Evolutionary conservation across 2,888 invertebrate species (phyloP), one percentile per base, ranked within the genome.

Genomic region (Protodeltote pygarga): DNA sequence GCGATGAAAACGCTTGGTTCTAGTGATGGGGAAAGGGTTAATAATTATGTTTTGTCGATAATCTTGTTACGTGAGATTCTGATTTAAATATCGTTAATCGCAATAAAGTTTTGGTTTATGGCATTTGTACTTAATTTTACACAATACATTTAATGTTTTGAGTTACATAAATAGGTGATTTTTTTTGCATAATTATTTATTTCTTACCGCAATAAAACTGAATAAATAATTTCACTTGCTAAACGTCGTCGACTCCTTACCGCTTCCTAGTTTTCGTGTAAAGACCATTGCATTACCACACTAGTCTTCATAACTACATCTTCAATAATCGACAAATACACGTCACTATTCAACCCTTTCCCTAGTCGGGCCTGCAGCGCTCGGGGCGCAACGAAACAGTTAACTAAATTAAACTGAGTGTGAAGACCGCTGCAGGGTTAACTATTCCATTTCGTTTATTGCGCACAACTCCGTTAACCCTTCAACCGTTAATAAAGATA

Each of bases 341-440:
- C 84, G 73, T 80, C 88, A 75, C 85, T 78, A 78, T 40, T 68
- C 73, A 90, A 90, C 91, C 92, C 91, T 90, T 90, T 81, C 85
- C 77, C 79, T 68, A 65, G 65, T 60, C 49, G 71, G 75, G 74
- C 47, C 75, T 85, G 88, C 88, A 85, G 68, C 55, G 85, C 87
- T 71, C 82, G 77, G 81, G 84, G 88, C 85, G 85, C 87, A 84
- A 75, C 86, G 82, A 78, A 85, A 89, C 89, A 84, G 89, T 91
- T 91, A 92, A 91, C 91, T 89, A 92, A 92, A 91, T 91, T 91
- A 91, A 91, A 91, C 82, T 85, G 89, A 90, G 89, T 92, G 92
- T 86, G 90, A 91, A 89, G 87, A 87, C 85, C 86, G 85, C 86
- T 89, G 85, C 86, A 88, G 89, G 90, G 90, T 87, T 90, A 87